Evolutionary conservation across 2,888 invertebrate genomes (phyloP).

Genomic region (Himalopsyche japonica): DNA sequence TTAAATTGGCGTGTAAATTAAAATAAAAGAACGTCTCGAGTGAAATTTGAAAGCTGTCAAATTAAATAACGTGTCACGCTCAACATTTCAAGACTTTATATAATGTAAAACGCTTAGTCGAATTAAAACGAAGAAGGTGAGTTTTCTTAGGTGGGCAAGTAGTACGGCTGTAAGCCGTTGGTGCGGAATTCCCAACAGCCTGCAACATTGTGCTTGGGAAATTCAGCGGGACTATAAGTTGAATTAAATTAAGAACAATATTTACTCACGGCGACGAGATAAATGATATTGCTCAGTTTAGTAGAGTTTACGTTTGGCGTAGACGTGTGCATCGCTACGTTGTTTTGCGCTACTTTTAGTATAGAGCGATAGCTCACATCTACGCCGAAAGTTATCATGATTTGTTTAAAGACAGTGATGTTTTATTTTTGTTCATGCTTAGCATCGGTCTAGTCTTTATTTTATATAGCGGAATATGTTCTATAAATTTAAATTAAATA

Average conservation of each 20-base stretch:
- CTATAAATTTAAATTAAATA: too few relatives aligned
- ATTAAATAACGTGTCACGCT: not conserved
- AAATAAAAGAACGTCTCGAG: not conserved
- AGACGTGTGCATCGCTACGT: conserved; percentile 48
- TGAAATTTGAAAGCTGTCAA: not conserved
- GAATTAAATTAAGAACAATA: conserved; percentile 62
- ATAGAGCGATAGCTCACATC: not conserved
- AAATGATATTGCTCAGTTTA: conserved; percentile 59
- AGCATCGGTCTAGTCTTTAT: too few relatives aligned
- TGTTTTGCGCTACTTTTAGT: not conserved
- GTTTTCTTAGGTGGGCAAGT: not conserved
- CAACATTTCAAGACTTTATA: not conserved
- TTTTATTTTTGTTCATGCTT: too few relatives aligned
- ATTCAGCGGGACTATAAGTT: conserved; percentile 46
- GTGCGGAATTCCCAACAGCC: not conserved
- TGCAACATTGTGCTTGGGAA: not conserved
- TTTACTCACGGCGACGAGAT: conserved; percentile 56
- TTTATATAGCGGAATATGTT: too few relatives aligned
- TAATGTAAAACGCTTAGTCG: not conserved
- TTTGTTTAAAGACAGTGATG: not conserved
- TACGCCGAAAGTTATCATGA: not conserved
- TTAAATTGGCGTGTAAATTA: too few relatives aligned
- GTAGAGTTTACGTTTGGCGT: conserved; percentile 48
- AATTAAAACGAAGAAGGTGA: not conserved
- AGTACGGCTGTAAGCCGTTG: not conserved